These are phyloP conservation scores for Actinostola sp. DNA, from an alignment of 92 coral and sea anemone genomes.

Conservation along the genomic window DNA sequence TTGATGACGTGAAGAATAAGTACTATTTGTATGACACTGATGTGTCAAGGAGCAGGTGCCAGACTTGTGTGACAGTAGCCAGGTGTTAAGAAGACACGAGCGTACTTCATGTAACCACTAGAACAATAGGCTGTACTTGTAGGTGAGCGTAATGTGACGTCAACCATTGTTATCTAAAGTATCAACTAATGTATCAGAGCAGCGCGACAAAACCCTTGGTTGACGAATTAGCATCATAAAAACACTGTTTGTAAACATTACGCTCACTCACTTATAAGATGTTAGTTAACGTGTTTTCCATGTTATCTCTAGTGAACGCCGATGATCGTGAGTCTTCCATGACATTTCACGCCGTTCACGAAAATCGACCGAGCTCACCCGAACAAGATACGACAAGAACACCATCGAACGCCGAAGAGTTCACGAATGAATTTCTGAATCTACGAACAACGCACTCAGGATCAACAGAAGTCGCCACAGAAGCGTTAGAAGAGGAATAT, in stretches of 20 bases:
- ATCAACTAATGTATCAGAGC: no score
- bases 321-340: conserved; percentile 88
- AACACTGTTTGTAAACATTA: no score
- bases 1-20: background rate
- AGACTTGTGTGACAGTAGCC: background rate
- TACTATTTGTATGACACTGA: background rate
- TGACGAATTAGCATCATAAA: no score
- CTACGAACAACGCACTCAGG: conserved; percentile 32
- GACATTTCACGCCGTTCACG: conserved; percentile 60
- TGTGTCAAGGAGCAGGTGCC: conserved; percentile 7
- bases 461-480: conserved; percentile 10
- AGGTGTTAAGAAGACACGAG: no score
- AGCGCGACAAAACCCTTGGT: no score
- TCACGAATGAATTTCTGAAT: conserved; percentile 54
- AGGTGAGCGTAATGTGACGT: no score
- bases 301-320: conserved; percentile 67
- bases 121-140: no score
- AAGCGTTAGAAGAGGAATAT: conserved; percentile 55
- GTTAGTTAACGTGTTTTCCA: background rate
- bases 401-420: conserved; percentile 72
- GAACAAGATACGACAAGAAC: conserved; percentile 19
- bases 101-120: no score
- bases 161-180: no score
- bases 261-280: no score
- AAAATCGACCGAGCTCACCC: conserved; percentile 38